Percentiles rank a stretch among this genome's conserved stretches.
These are phyloP conservation scores for Acipenser transmontanus DNA, from an alignment of 2,797 vertebrate genomes.

Conservation along the genomic window DNA sequence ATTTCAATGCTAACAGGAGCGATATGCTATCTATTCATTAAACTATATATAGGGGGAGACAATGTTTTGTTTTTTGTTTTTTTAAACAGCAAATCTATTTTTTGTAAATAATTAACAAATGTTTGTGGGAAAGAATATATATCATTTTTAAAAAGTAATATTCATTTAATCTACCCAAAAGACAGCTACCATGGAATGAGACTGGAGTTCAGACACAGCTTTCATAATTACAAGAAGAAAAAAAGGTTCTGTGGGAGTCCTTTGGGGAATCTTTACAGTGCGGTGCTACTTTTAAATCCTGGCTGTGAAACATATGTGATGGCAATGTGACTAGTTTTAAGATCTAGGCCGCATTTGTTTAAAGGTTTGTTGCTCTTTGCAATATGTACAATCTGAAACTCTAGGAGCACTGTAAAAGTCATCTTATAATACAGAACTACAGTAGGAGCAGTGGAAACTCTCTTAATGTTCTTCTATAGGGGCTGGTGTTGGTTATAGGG, in stretches of 20 bases:
- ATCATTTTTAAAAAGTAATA: neutral
- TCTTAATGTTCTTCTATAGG: too few species aligned
- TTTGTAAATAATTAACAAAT: constrained; percentile 60
- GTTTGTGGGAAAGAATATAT: constrained; percentile 43
- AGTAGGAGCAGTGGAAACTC: too few species aligned
- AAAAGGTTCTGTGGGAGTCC: constrained; percentile 8
- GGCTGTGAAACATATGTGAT: too few species aligned
- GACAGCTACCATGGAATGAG: constrained; percentile 19
- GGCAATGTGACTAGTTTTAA: too few species aligned
- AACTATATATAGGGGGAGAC: constrained; percentile 12
- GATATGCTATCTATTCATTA: constrained; percentile 57
- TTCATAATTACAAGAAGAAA: too few species aligned
- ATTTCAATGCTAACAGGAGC: constrained; percentile 36
- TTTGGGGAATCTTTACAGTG: constrained; percentile 19
- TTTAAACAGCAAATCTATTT: constrained; percentile 24
- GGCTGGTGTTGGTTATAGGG: too few species aligned
- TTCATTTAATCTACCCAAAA: constrained; percentile 19
- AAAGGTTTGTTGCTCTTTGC: constrained; percentile 58
- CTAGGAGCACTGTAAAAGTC: too few species aligned
- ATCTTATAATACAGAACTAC: too few species aligned
- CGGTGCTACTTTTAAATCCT: neutral
- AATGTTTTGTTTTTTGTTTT: neutral
- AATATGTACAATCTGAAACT: neutral
- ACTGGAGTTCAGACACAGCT: constrained; percentile 12
- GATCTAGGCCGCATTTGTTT: constrained; percentile 33